Evolutionary conservation across 64 coral and sea anemone species (phyloP).

Genomic region (Astreopora myriophthalma): DNA sequence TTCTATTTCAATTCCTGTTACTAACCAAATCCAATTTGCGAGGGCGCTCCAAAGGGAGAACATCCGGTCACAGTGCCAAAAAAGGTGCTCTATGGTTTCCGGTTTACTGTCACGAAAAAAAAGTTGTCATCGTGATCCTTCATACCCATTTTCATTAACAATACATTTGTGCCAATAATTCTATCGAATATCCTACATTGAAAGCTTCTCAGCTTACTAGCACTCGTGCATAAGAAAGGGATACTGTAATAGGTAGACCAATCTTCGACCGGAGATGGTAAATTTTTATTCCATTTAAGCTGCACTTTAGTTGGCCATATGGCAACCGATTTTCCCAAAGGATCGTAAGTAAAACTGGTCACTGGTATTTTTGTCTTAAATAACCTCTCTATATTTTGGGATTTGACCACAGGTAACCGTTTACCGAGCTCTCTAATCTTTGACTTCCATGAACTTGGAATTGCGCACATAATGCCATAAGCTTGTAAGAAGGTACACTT

Average conservation of each 20-base stretch:
- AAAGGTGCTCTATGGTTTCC: neutral
- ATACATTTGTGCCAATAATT: neutral
- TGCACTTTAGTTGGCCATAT: neutral
- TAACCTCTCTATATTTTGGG: neutral
- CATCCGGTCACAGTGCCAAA: neutral
- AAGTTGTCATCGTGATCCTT: neutral
- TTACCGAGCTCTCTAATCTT: neutral
- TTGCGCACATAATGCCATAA: neutral
- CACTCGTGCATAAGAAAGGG: neutral
- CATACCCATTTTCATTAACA: neutral
- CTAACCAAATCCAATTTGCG: neutral
- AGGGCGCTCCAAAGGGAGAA: neutral
- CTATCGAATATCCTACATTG: neutral
- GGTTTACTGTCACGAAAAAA: neutral
- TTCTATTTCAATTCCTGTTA: neutral
- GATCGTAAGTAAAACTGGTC: neutral
- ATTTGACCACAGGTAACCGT: slow-evolving; percentile 4
- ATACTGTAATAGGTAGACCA: neutral
- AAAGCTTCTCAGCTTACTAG: neutral
- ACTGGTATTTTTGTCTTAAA: neutral
- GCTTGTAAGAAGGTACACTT: neutral
- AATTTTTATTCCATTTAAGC: neutral
- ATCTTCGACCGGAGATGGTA: neutral
- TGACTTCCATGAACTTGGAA: neutral
- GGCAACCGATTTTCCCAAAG: neutral